phyloP scores from a whole-genome alignment of 2,888 invertebrate genomes.

The Acrobasis repandana region DNA sequence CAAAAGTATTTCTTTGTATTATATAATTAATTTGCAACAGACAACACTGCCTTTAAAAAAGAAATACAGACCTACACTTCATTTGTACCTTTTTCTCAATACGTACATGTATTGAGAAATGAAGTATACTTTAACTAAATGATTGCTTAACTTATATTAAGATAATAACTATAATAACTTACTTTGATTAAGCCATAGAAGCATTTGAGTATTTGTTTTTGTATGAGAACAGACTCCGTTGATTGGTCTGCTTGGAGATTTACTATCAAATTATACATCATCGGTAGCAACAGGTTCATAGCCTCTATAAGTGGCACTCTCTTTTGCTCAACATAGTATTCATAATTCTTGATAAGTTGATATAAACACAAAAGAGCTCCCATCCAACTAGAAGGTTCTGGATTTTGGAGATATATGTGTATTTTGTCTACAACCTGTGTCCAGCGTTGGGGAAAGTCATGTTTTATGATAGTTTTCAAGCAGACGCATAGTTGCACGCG shows the following conservation, averaged over 20 bases:
- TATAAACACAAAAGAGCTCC: constrained; percentile 96
- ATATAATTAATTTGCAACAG: too few species aligned
- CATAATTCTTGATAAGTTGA: constrained; percentile 96
- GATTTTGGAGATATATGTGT: constrained; percentile 94
- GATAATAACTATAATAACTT: too few species aligned
- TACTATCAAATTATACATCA: constrained; percentile 93
- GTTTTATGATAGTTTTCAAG: constrained; percentile 95
- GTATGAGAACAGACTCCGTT: constrained; percentile 93
- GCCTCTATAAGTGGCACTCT: constrained; percentile 95
- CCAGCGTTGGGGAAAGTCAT: constrained; percentile 98
- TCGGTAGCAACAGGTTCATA: constrained; percentile 96
- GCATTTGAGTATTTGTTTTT: constrained; percentile 95
- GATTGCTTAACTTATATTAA: too few species aligned
- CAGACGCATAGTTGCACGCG: constrained; percentile 96
- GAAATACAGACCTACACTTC: too few species aligned
- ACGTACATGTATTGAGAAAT: too few species aligned
- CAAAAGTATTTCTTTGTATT: too few species aligned
- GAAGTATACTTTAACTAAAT: too few species aligned
- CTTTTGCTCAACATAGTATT: constrained; percentile 95
- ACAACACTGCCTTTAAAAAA: too few species aligned
- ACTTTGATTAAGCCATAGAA: constrained; percentile 96
- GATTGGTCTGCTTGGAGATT: constrained; percentile 92
- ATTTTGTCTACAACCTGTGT: constrained; percentile 98
- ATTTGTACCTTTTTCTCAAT: too few species aligned
- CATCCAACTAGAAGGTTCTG: constrained; percentile 93